Base-by-base conservation (phyloP, 2,888 invertebrate species). In the Neoscelio sp. region DNA sequence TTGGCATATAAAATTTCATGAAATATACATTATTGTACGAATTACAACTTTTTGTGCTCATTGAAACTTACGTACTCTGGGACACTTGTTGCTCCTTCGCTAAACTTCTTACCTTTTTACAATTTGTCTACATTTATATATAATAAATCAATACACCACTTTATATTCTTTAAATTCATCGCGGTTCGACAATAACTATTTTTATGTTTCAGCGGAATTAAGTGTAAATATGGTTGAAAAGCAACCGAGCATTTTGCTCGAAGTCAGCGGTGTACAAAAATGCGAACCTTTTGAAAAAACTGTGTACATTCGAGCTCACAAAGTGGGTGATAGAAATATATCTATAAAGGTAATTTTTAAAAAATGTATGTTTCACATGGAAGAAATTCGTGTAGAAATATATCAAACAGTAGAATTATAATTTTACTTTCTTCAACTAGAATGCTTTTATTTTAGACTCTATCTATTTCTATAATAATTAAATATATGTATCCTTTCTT, bases 221-320 rank as follows among this genome's bases (percentile, higher is more conserved):
- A 89, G 89, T 76, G 81, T 87, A 56, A 85, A 86, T 13, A 87
- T 88, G 87, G 71, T 65, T 4, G 87, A 83, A 38, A 89, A 85
- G 62, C 86, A 87, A 52, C 83, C 86, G 1, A 81, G 82, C 13
- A 54, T 89, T 48, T 71, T 82, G n/a, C 60, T 87, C 50, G 82
- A 86, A 38, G 79, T 89, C 12, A 83, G 85, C 52, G 91, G 91
- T 50, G 94, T 95, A 87, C 92, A 93, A 83, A 94, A 94, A 85
- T 91, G 92, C 75, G 91, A 91, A 50, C 89, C 90, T 62, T 91
- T 94, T 40, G 92, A 93, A 86, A 92, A 94, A 88, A 92, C 94
- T 82, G 92, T 95, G 82, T 94, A 92, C 85, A 88, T 95, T 62
- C 92, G 94, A 85, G 93, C 94, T 5, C 93, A 93, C 85, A 93